phyloP scores from a whole-genome alignment of 35 echinoderm and acorn worm species.

The Apostichopus parvimensis region DNA sequence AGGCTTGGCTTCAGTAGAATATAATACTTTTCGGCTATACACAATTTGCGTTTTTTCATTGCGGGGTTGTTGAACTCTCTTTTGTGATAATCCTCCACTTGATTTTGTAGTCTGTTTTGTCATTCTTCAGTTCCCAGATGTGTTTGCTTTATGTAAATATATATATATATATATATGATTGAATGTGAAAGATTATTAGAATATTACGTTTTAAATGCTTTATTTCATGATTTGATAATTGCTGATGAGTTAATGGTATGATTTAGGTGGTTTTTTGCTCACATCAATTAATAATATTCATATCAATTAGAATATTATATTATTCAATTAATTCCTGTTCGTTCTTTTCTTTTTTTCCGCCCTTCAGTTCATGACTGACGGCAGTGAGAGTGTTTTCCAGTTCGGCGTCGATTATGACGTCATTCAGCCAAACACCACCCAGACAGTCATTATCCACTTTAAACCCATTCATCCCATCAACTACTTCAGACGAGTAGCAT shows the following conservation, averaged over 20 bases:
- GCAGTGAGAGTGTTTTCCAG: conserved; percentile 82
- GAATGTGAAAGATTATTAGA: too few species aligned
- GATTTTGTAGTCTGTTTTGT: too few species aligned
- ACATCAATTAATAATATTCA: neutral
- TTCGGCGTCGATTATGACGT: conserved; percentile 71
- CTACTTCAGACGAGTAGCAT: conserved; percentile 90
- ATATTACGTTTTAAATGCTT: neutral
- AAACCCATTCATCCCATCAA: conserved; percentile 84
- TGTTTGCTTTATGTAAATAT: too few species aligned
- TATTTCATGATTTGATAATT: neutral
- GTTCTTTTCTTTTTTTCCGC: neutral
- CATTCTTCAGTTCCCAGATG: too few species aligned
- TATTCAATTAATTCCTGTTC: neutral
- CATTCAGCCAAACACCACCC: conserved; percentile 68
- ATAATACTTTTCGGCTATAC: too few species aligned
- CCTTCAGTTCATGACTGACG: conserved; percentile 74
- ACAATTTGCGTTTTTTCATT: too few species aligned
- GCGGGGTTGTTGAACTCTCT: too few species aligned
- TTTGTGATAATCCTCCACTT: too few species aligned
- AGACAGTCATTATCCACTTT: conserved; percentile 84
- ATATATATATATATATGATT: too few species aligned
- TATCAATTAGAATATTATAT: neutral
- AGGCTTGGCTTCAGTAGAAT: too few species aligned
- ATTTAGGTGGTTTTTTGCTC: neutral
- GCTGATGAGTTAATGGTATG: neutral